Percentiles rank a stretch among this genome's conserved stretches.
Conservation (phyloP, 1,140 invertebrate species). For the Brachionus rotundiformis region DNA sequence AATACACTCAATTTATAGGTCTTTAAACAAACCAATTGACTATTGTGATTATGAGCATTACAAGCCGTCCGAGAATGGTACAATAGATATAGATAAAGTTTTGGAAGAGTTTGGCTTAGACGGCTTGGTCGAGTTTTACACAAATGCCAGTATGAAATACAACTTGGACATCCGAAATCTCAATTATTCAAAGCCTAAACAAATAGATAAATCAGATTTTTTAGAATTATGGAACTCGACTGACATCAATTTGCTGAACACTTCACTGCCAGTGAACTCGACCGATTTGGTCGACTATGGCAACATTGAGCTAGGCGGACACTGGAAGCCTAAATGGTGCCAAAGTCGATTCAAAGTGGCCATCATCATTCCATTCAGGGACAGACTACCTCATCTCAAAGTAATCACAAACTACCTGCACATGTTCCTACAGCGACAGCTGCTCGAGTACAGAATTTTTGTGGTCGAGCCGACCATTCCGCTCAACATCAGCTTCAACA, state of each 20-base stretch:
- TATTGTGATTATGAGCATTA: not conserved
- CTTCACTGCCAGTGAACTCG: not conserved
- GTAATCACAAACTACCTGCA: slow-evolving; percentile 59
- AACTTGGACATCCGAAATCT: not conserved
- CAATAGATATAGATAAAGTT: not conserved
- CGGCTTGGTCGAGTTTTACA: not conserved
- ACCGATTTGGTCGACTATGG: slow-evolving; percentile 20
- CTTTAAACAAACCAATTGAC: not conserved
- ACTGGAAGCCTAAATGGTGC: slow-evolving; percentile 55
- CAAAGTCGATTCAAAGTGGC: slow-evolving; percentile 57
- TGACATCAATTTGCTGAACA: not conserved
- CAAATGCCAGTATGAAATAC: slow-evolving; percentile 1
- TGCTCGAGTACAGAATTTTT: slow-evolving; percentile 60
- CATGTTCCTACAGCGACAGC: slow-evolving; percentile 58
- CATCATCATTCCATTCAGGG: slow-evolving; percentile 59
- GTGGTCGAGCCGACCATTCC: slow-evolving; percentile 57
- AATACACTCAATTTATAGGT: not conserved
- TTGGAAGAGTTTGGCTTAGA: not conserved
- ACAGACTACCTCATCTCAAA: slow-evolving; percentile 63
- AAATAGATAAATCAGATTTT: not conserved
- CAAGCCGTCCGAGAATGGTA: not conserved
- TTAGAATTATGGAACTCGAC: slow-evolving; percentile 27
- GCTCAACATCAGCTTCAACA: slow-evolving; percentile 22
- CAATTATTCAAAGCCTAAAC: slow-evolving; percentile 29
- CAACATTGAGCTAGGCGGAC: slow-evolving; percentile 53